Evolutionary conservation across 2,888 invertebrate species (phyloP), one percentile per base, ranked within the genome.

Genomic region (Tenthredo scrophulariae): DNA sequence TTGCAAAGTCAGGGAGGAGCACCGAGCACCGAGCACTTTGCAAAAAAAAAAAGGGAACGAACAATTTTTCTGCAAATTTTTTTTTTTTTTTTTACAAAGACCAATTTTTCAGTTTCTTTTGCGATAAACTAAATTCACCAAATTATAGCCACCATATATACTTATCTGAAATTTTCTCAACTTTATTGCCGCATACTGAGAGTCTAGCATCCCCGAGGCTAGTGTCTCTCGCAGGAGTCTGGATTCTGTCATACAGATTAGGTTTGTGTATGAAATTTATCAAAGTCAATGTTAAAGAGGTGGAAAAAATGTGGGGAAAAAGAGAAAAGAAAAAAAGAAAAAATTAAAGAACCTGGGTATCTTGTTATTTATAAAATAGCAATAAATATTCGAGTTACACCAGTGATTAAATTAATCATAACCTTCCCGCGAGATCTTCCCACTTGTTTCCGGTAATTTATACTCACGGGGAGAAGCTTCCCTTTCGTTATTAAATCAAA

Each of bases 401-500:
- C 37, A 15, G 18, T 37, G 37, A 70, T 70, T 70, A 33, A 70
- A 70, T 70, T 70, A 29, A 70, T 70, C 26, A 70, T 13, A 62
- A 62, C 62, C 26, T 62, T 62, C 70, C 13, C 13, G 70, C 13
- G 70, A 70, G 33, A 33, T 33, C 70, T 70, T 70, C 33, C 70
- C 70, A 70, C 70, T 37, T 70, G 37, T 70, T 70, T 70, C 70
- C 70, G 70, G 70, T 37, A 29, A 26, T 70, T 70, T 37, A n/a
- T 70, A 62, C 26, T 13, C 9, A 26, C 10, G 9, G 62, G 9
- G 26, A n/a, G n/a, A 54, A 54, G 54, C 54, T 54, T 54, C n/a
- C 18, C 62, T 26, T 62, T 26, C 26, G 0, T 62, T 62, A 62
- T 26, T 62, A 26, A 62, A 62, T 62, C 22, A 62, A 62, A 62